A percentile compares a stretch with the other conserved stretches of the same genome.
Evolutionary conservation across 2,113 vertebrate genomes (phyloP).

Genomic region (Elaphurus davidianus): DNA sequence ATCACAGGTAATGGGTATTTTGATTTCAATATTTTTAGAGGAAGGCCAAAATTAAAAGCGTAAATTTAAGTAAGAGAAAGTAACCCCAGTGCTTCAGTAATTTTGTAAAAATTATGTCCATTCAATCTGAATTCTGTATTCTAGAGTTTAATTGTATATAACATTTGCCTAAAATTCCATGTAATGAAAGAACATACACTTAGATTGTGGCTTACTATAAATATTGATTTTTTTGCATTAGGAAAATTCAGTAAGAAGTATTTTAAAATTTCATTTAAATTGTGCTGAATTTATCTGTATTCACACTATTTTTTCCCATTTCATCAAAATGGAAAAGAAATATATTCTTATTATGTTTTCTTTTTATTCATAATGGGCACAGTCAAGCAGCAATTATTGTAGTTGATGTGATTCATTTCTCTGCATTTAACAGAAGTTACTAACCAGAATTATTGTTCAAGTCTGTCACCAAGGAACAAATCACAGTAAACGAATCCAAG

Average conservation of each 20-base stretch:
- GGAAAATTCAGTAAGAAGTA: neutral
- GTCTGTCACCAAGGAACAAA: neutral
- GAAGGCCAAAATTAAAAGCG: neutral
- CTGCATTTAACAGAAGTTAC: constrained; percentile 28
- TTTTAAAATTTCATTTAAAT: neutral
- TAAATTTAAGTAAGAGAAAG: neutral
- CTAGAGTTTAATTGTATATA: neutral
- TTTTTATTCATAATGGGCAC: neutral
- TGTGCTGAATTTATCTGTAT: neutral
- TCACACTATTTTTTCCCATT: neutral
- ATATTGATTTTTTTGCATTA: neutral
- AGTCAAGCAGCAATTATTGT: neutral
- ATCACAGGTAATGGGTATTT: neutral
- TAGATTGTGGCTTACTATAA: neutral
- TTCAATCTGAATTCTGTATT: neutral
- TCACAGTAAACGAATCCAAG: constrained; percentile 23
- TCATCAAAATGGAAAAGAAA: neutral
- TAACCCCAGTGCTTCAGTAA: neutral
- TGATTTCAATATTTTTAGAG: neutral
- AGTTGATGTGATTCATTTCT: constrained; percentile 22
- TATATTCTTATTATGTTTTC: constrained; percentile 3
- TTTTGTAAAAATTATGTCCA: neutral
- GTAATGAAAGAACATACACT: neutral
- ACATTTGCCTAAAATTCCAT: neutral
- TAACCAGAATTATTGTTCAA: constrained; percentile 19